Evolutionary conservation across 2,888 invertebrate genomes (phyloP), one percentile per base, ranked within the genome.

Genomic region (Eupithecia pulchellata): DNA sequence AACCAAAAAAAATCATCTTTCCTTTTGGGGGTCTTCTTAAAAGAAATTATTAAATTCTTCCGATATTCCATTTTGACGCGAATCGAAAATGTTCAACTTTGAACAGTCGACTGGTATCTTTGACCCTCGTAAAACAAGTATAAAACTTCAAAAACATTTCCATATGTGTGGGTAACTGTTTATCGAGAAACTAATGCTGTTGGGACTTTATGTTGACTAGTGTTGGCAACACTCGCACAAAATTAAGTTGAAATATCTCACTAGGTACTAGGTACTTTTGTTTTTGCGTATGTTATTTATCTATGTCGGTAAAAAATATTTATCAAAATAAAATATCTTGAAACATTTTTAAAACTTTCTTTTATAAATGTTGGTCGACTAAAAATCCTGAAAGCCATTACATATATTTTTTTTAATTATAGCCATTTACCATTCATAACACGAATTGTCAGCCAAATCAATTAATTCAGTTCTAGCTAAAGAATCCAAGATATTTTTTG

Each of bases 131-230:
- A 81, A 81, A 84, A 75, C 20, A 66, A 69, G 80, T 69, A 78
- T 84, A 81, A 82, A 84, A 83, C 70, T 81, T 79, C 74, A 69
- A 74, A 80, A 80, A 77, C 76, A 82, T 82, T 83, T 75, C 81
- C 83, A 81, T 83, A 82, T 79, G 80, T 71, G 78, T 58, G 71
- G 68, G 82, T 82, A 83, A 78, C 73, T 67, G 47, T 71, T 77
- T 79, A 82, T 76, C 75, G 65, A 69, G 71, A 74, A 78, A 81
- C 75, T 81, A 79, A 77, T 66, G 69, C 68, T 67, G 71, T 77
- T 75, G 58, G 64, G 76, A 75, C 17, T 61, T 61, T 61, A 61
- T 61, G 36, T 36, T 34, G 34, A 25, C 32, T 64, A 64, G 64
- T 64, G 32, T 27, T 55, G 55, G 58, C 57, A 60, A 30, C 58